A percentile compares a stretch with the other conserved stretches of the same genome.
Evolutionary conservation across 2,113 vertebrate genomes (phyloP).

Genomic region (Charadrius vociferus): DNA sequence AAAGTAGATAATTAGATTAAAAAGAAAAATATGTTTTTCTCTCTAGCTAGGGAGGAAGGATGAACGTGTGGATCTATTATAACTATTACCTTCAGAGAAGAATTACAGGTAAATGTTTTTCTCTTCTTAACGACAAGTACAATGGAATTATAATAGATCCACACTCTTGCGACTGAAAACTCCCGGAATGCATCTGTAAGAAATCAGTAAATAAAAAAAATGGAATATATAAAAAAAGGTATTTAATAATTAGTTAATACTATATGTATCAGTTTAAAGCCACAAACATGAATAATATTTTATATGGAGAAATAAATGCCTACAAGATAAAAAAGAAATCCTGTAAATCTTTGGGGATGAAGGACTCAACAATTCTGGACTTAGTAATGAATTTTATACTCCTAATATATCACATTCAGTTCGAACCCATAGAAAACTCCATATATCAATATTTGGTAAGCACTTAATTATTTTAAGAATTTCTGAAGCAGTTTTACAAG

Average conservation of each 20-base stretch:
- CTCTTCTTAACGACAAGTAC: constrained; percentile 41
- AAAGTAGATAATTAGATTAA: background rate
- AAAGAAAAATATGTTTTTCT: background rate
- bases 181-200: constrained; percentile 20
- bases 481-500: background rate
- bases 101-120: constrained; percentile 65
- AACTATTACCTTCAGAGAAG: constrained; percentile 67
- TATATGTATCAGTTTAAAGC: background rate
- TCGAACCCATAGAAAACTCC: background rate
- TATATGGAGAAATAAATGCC: background rate
- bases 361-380: background rate
- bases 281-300: background rate
- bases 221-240: background rate
- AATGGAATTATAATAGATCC: constrained; percentile 51
- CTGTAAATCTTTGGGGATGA: background rate
- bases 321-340: background rate
- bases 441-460: background rate
- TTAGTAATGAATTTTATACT: background rate
- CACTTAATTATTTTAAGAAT: background rate
- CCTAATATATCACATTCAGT: background rate
- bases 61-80: constrained; percentile 53
- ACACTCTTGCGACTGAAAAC: constrained; percentile 26
- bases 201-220: constrained; percentile 51
- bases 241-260: background rate
- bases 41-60: background rate